Evolutionary conservation across 2,113 vertebrate genomes (phyloP).

Genomic region (Plestiodon gilberti): DNA sequence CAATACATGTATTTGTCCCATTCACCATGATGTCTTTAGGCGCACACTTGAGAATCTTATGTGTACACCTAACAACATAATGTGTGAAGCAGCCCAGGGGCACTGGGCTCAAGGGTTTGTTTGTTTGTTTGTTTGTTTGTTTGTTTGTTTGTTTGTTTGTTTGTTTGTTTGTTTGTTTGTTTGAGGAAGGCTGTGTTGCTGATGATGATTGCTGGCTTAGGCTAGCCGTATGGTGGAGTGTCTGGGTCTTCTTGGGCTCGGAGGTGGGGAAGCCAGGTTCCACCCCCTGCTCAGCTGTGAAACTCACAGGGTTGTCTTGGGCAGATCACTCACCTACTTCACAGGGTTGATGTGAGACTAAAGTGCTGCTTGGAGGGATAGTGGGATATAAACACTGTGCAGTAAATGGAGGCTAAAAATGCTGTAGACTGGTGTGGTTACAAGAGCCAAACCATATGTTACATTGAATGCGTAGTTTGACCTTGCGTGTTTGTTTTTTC

Average conservation of each 20-base stretch:
- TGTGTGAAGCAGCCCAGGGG: neutral
- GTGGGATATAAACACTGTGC: neutral
- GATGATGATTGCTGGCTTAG: neutral
- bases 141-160: too few relatives aligned
- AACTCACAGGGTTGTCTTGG: neutral
- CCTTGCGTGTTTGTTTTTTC: too few relatives aligned
- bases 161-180: too few relatives aligned
- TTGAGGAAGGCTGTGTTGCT: neutral
- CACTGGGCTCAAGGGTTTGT: neutral
- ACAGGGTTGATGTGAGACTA: neutral
- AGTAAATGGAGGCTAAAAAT: neutral
- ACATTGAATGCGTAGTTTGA: too few relatives aligned
- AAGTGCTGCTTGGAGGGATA: neutral
- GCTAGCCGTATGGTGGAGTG: neutral
- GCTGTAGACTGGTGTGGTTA: neutral
- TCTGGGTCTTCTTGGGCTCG: too few relatives aligned
- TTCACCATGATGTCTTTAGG: neutral
- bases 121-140: too few relatives aligned
- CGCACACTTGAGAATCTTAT: neutral
- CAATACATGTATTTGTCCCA: neutral
- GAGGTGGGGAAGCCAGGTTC: neutral
- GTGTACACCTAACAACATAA: neutral
- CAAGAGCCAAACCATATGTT: too few relatives aligned
- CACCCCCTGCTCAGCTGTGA: neutral
- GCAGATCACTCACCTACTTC: neutral